A percentile compares a stretch with the other conserved stretches of the same genome.
These are phyloP conservation scores for Bergia puertoricense DNA, from an alignment of 92 coral and sea anemone genomes.

Conservation along the genomic window DNA sequence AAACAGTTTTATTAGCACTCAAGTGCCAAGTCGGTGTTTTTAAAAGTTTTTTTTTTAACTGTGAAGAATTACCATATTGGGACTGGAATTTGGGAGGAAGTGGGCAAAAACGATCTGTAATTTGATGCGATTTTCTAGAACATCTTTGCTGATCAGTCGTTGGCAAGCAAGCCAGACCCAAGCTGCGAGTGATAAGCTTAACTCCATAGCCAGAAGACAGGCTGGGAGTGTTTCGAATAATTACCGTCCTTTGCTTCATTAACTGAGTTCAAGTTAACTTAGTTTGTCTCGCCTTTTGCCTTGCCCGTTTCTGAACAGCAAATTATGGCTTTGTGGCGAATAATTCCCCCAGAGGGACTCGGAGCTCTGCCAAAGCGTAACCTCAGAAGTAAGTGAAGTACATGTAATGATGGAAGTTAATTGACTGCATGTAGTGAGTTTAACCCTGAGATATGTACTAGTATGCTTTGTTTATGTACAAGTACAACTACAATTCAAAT, in stretches of 20 bases:
- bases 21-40: slow-evolving; percentile 9
- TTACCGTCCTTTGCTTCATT: not conserved
- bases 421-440: no score
- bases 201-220: no score
- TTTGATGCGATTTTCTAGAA: slow-evolving; percentile 13
- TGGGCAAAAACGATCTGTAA: slow-evolving; percentile 7
- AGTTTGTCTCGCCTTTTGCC: not conserved
- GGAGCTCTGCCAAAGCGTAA: slow-evolving; percentile 36
- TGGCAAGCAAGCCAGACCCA: not conserved
- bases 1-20: not conserved
- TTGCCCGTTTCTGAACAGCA: not conserved
- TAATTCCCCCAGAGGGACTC: slow-evolving; percentile 34
- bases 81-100: slow-evolving; percentile 24
- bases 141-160: not conserved
- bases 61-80: slow-evolving; percentile 34
- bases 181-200: no score
- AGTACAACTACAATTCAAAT: no score
- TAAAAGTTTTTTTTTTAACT: not conserved
- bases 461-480: not conserved
- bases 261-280: not conserved
- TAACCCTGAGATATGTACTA: no score
- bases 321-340: slow-evolving; percentile 38
- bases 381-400: slow-evolving; percentile 29
- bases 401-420: no score
- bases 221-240: not conserved